phyloP scores from a whole-genome alignment of 2,113 vertebrate genomes.

The Boleophthalmus pectinirostris region DNA sequence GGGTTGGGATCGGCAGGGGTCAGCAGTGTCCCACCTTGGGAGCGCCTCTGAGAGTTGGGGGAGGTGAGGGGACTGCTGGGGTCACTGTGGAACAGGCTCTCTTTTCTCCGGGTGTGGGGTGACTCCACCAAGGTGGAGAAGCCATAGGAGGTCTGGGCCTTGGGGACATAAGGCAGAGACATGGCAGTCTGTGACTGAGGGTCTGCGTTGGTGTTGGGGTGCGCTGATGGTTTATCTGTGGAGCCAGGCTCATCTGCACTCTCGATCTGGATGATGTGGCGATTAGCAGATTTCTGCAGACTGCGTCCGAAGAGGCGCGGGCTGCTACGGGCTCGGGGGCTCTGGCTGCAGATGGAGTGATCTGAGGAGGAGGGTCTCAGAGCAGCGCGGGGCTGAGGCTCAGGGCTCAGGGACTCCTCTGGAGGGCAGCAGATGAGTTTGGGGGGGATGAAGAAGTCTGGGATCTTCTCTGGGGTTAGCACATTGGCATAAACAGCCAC shows the following conservation, averaged over 20 bases:
- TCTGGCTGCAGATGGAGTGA: constrained; percentile 82
- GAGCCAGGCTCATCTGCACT: constrained; percentile 84
- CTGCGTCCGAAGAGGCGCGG: constrained; percentile 82
- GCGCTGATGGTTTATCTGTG: constrained; percentile 6
- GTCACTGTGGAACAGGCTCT: constrained; percentile 94
- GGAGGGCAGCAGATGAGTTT: constrained; percentile 85
- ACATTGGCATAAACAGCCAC: constrained; percentile 89
- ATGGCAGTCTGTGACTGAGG: constrained; percentile 90
- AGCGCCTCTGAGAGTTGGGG: constrained; percentile 81
- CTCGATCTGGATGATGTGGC: constrained; percentile 95
- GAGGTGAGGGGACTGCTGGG: constrained; percentile 87
- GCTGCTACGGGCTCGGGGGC: constrained; percentile 72
- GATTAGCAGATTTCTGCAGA: constrained; percentile 83
- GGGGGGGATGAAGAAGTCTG: constrained; percentile 95
- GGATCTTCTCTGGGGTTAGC: constrained; percentile 94
- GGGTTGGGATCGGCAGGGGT: constrained; percentile 83
- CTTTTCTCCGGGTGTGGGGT: constrained; percentile 92
- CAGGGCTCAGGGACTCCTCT: constrained; percentile 75
- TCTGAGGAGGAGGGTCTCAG: constrained; percentile 81
- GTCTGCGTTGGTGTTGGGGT: constrained; percentile 80
- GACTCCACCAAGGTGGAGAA: constrained; percentile 92
- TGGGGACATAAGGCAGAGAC: constrained; percentile 91
- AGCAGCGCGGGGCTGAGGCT: constrained; percentile 63
- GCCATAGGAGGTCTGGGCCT: constrained; percentile 95
- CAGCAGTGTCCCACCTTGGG: constrained; percentile 75